Conservation (phyloP, 1,140 invertebrate species). For the Zaprionus taronus region DNA sequence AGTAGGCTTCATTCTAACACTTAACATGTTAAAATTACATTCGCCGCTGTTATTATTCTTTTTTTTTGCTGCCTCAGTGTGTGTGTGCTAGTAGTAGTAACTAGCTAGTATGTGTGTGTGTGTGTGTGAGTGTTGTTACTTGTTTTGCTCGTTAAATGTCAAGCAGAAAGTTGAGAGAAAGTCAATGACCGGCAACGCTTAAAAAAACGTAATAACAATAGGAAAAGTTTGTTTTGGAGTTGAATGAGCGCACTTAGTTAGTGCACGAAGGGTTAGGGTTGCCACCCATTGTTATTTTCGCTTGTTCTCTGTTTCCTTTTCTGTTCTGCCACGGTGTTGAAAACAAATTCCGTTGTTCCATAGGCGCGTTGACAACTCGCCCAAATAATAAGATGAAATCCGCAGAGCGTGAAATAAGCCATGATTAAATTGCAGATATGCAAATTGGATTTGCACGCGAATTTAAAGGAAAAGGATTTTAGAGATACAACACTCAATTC, state of each 20-base stretch:
- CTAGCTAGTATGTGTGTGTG: conserved; percentile 1
- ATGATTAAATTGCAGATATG: conserved; percentile 33
- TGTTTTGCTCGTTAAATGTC: conserved; percentile 72
- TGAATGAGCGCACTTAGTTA: conserved; percentile 77
- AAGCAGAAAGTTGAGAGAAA: conserved; percentile 74
- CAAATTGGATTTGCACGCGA: conserved; percentile 26
- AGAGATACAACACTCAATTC: not conserved
- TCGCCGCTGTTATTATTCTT: conserved; percentile 50
- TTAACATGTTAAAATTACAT: conserved; percentile 76
- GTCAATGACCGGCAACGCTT: conserved; percentile 68
- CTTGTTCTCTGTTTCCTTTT: conserved; percentile 24
- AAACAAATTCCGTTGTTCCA: conserved; percentile 40
- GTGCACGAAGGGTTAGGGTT: conserved; percentile 50
- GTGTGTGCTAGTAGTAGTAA: not conserved
- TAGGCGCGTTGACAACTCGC: conserved; percentile 46
- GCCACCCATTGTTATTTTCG: conserved; percentile 4
- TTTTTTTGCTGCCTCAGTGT: not conserved
- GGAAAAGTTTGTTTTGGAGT: conserved; percentile 76
- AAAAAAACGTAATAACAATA: conserved; percentile 77
- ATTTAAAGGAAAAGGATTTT: conserved; percentile 5
- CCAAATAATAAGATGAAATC: conserved; percentile 32
- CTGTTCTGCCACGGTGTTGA: conserved; percentile 30
- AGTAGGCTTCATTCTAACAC: conserved; percentile 81
- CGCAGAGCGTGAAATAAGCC: conserved; percentile 31
- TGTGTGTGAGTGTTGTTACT: conserved; percentile 33